Conservation (phyloP, 2,113 vertebrate genomes). For the Mustela lutreola region DNA sequence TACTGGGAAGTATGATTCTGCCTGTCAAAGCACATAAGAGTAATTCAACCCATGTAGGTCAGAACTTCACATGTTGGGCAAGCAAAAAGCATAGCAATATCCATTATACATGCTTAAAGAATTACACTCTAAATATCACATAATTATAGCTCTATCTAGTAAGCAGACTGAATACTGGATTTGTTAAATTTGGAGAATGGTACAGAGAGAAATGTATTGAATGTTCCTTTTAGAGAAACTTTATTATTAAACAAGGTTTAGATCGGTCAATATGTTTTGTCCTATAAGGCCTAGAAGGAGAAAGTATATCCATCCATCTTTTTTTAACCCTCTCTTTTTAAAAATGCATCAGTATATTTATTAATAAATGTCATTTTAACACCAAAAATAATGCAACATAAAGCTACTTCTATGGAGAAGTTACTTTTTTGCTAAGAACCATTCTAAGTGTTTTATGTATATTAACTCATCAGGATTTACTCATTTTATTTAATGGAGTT, state of each 20-base stretch:
- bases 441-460: background rate
- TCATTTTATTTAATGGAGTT: background rate
- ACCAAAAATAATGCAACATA: background rate
- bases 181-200: background rate
- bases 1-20: background rate
- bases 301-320: background rate
- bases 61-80: background rate
- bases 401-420: background rate
- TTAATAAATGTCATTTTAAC: background rate
- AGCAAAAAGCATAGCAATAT: background rate
- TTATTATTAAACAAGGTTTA: slow-evolving; percentile 11
- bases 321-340: background rate
- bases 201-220: background rate
- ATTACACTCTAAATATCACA: background rate
- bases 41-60: background rate
- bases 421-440: background rate
- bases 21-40: background rate
- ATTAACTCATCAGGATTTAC: background rate
- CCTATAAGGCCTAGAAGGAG: background rate
- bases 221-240: background rate
- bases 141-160: background rate
- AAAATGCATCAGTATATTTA: background rate
- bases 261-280: slow-evolving; percentile 1
- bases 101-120: background rate
- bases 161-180: background rate